A percentile compares a stretch with the other conserved stretches of the same genome.
These are phyloP conservation scores for Porites cylindrica DNA, from an alignment of 92 coral and sea anemone genomes.

Conservation along the genomic window DNA sequence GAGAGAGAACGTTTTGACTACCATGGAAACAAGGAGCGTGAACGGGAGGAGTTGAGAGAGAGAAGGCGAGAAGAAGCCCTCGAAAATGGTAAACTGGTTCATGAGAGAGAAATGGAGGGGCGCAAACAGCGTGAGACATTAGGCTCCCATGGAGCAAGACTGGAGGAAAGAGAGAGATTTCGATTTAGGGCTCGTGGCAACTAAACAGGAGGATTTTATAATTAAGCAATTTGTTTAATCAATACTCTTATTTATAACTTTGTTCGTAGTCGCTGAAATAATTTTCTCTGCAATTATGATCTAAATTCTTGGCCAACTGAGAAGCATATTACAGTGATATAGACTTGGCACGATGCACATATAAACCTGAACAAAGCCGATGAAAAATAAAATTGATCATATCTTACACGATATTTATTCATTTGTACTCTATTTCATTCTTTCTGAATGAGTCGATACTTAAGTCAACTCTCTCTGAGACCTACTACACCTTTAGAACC, in stretches of 20 bases:
- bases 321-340: not conserved
- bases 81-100: constrained; percentile 45
- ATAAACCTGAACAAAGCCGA: not conserved
- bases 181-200: constrained; percentile 68
- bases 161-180: constrained; percentile 76
- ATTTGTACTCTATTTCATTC: no score
- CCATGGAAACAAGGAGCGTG: constrained; percentile 60
- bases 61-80: constrained; percentile 59
- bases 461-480: no score
- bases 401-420: no score
- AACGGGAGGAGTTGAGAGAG: constrained; percentile 67
- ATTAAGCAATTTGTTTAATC: not conserved
- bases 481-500: no score
- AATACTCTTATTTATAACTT: not conserved
- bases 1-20: constrained; percentile 35
- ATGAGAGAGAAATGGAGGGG: constrained; percentile 73
- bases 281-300: not conserved
- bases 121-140: constrained; percentile 71
- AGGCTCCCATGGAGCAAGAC: constrained; percentile 47
- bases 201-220: not conserved
- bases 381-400: no score
- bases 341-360: no score
- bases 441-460: no score
- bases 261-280: not conserved
- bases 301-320: not conserved